phyloP scores from a whole-genome alignment of 2,888 invertebrate genomes.

The Sthenelais limicola region DNA sequence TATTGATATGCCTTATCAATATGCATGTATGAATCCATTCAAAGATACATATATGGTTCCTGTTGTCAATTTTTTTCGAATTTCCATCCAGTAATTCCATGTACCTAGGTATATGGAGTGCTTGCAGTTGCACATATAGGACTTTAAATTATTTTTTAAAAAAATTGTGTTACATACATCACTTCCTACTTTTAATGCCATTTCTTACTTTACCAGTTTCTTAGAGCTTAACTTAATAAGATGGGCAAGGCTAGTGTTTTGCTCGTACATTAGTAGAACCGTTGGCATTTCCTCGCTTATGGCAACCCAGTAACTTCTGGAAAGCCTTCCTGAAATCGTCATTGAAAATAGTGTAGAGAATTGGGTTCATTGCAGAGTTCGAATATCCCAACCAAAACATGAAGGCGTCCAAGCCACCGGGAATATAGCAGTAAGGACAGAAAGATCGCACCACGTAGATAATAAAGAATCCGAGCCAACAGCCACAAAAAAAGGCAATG shows the following conservation, averaged over 20 bases:
- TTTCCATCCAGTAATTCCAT: too few relatives aligned
- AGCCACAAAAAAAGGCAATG: conserved; percentile 71
- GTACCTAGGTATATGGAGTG: too few relatives aligned
- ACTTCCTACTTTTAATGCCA: too few relatives aligned
- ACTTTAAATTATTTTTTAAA: too few relatives aligned
- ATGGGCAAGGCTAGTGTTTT: conserved; percentile 15
- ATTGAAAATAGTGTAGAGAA: conserved; percentile 71
- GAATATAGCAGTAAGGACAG: conserved; percentile 59
- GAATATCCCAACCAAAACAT: conserved; percentile 72
- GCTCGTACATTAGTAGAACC: not conserved
- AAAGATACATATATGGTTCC: too few relatives aligned
- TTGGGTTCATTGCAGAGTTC: conserved; percentile 71
- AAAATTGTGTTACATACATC: too few relatives aligned
- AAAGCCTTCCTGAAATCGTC: conserved; percentile 71
- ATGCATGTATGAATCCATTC: too few relatives aligned
- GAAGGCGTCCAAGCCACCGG: conserved; percentile 64
- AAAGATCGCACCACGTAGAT: conserved; percentile 69
- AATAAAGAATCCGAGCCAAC: conserved; percentile 72
- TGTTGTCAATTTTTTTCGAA: too few relatives aligned
- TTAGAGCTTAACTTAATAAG: too few relatives aligned
- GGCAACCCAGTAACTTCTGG: conserved; percentile 58
- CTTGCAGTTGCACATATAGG: too few relatives aligned
- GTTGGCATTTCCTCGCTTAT: conserved; percentile 13
- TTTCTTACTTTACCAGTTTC: too few relatives aligned
- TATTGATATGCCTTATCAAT: too few relatives aligned